These are phyloP conservation scores for Stichodactyla mertensii DNA, from an alignment of 64 coral and sea anemone genomes.

Conservation along the genomic window DNA sequence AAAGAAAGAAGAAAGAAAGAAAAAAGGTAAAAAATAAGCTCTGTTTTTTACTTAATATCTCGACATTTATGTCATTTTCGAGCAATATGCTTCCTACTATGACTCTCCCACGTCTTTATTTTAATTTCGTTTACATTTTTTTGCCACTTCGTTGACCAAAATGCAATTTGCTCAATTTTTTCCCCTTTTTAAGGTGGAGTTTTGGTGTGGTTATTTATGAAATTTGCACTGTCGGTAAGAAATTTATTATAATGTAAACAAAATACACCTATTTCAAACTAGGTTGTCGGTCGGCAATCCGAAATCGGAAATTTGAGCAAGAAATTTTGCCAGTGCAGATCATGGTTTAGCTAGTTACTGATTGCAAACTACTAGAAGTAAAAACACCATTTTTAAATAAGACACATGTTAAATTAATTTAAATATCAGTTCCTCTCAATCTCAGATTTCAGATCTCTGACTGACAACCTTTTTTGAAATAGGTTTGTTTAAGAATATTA, in stretches of 20 bases:
- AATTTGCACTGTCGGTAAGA: constrained; percentile 17
- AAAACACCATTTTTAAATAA: neutral
- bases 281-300: too few relatives aligned
- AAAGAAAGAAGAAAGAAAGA: neutral
- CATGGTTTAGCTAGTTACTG: too few relatives aligned
- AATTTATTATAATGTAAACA: neutral
- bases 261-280: too few relatives aligned
- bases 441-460: too few relatives aligned
- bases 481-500: too few relatives aligned
- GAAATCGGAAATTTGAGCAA: too few relatives aligned
- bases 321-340: too few relatives aligned
- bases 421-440: neutral
- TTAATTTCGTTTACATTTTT: neutral
- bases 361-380: neutral
- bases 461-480: neutral
- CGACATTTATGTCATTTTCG: too few relatives aligned
- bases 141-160: neutral
- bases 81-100: too few relatives aligned
- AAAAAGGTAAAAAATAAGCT: too few relatives aligned
- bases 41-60: too few relatives aligned
- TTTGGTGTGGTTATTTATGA: constrained; percentile 25
- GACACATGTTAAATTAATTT: neutral
- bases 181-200: neutral
- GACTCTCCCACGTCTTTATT: too few relatives aligned
- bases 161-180: neutral